Evolutionary conservation across 2,888 invertebrate species (phyloP), one percentile per base, ranked within the genome.

Genomic region (Hofmannophila pseudospretella): DNA sequence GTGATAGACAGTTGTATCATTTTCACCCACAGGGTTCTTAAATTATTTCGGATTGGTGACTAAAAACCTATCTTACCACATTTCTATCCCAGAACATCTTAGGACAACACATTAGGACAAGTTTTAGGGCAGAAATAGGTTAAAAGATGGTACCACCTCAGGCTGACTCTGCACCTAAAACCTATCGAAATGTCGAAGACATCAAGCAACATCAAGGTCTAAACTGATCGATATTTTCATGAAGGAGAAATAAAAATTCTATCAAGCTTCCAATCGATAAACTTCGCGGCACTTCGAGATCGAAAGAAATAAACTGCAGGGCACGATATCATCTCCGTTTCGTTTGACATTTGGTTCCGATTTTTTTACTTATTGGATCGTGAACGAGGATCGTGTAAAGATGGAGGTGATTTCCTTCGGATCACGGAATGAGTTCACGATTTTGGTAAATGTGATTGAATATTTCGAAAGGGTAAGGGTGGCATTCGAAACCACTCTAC

Each of bases 301-400:
- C 10, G 4, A 27, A 11, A 4, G 12, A 12, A n/a, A 27, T 27
- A 27, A 27, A 27, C 12, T 49, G 47, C 31, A 31, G 42, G 54
- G 47, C 31, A 31, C 42, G 54, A 55, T 61, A 50, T 44, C 35
- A 56, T 60, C 59, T 51, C 41, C 27, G 38, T 44, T 45, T 20
- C 31, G 11, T 11, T 32, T 20, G 55, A 46, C 55, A 54, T 57
- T 61, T 45, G 41, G 49, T 26, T 23, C 14, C 2, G 27, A 27
- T 11, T 11, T 27, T 27, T 27, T 27, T 26, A 2, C 7, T 27
- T 27, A 27, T 27, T 11, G 12, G 27, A 11, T n/a, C 28, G 28
- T 28, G 28, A 32, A 10, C 9, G 23, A 14, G 11, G 11, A 25
- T 32, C 23, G 32, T 25, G 23, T 10, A 10, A 11, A 7, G 23